These are phyloP conservation scores for Sitobion miscanthi DNA, from an alignment of 1,140 invertebrate species.

Conservation along the genomic window DNA sequence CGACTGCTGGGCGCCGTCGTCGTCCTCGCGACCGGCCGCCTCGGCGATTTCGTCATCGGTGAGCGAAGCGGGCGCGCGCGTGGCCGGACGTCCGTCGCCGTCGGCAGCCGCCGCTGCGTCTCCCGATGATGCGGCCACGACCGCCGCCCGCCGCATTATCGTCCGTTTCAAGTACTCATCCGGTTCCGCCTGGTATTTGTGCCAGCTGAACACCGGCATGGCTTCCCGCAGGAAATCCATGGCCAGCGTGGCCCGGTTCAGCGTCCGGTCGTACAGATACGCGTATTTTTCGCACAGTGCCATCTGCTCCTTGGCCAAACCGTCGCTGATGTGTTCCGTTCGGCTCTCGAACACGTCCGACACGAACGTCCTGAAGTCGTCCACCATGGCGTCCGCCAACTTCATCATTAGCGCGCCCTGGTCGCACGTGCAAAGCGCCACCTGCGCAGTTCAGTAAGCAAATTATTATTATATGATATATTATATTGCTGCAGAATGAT, in stretches of 20 bases:
- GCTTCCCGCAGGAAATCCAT: constrained; percentile 20
- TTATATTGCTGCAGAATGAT: not conserved
- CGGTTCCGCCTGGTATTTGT: constrained; percentile 15
- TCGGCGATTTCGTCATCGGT: not conserved
- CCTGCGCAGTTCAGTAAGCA: not conserved
- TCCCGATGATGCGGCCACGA: not conserved
- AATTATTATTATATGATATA: not conserved
- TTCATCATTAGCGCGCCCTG: not conserved
- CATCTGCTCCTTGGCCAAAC: constrained; percentile 44
- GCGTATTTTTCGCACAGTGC: not conserved
- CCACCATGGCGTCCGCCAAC: constrained; percentile 4
- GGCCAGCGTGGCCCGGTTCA: constrained; percentile 41
- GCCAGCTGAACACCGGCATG: constrained; percentile 22
- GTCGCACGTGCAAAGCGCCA: constrained; percentile 39
- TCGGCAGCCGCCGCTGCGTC: not conserved
- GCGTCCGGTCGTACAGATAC: not conserved
- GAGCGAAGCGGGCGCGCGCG: not conserved
- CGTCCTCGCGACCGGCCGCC: not conserved
- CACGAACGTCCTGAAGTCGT: constrained; percentile 17
- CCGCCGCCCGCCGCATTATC: not conserved
- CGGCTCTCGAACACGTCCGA: constrained; percentile 38
- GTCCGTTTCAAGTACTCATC: not conserved
- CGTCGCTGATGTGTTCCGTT: constrained; percentile 42
- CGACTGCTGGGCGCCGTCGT: not conserved
- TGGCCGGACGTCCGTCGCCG: not conserved